Base-by-base conservation (phyloP, 2,113 vertebrate genomes). In the Turdus rufiventris region DNA sequence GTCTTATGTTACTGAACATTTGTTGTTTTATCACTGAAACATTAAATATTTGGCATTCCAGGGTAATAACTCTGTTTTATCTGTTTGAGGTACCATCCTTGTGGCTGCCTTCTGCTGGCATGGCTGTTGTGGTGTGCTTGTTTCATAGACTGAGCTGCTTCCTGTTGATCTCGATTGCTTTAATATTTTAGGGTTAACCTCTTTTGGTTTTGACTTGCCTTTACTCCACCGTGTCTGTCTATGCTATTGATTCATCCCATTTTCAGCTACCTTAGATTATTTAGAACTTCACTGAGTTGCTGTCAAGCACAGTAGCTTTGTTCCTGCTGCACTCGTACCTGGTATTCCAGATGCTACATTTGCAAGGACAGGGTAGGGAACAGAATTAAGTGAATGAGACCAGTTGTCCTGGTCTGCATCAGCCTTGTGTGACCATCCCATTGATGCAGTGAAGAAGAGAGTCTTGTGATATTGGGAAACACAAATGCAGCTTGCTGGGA, bases 1-100 rank as follows among this genome's bases (percentile, higher is more conserved):
- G 50, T 18, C 67, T 78, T 76, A 34, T n/a, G 74, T 66, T 82
- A 65, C 89, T 94, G 93, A 94, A 58, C 77, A 78, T 68, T 65
- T 74, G 87, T 91, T 94, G 80, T 95, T 96, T 94, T 95, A 94
- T 89, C 85, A 83, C 74, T 19, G 54, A 54, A 67, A 81, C 40
- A 48, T 83, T 53, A 84, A 82, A 94, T 97, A 77, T 73, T 93
- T 95, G 89, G 34, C 78, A 85, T 95, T 89, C 81, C 89, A 82
- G 71, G 38, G 8, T 62, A 87, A 73, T 65, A 91, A 85, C 29
- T 89, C 33, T 11, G 12, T 38, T 65, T 36, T 72, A 38, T 66
- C 50, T 89, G 14, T 54, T 78, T 53, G 53, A 85, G 57, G 77
- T 83, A 57, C n/a, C 67, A 76, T 85, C 77, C 61, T 56, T 40